These are phyloP conservation scores for Anguilla pacifica DNA, from an alignment of 2,797 vertebrate genomes.

Conservation along the genomic window DNA sequence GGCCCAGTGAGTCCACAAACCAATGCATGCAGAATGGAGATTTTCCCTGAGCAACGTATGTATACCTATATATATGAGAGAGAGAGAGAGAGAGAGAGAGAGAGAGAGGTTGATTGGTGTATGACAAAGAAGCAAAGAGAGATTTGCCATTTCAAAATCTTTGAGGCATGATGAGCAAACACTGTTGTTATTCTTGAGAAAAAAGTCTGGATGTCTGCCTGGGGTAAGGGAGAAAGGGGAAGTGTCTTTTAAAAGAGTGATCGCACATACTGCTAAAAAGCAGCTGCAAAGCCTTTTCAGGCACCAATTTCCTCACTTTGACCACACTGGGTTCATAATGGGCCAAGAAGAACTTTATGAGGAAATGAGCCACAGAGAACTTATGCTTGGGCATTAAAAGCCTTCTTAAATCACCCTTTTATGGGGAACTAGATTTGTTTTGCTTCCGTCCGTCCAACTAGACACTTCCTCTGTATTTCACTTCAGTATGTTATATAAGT, in stretches of 20 bases:
- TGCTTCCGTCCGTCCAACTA: neutral
- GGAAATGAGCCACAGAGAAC: neutral
- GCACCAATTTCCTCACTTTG: neutral
- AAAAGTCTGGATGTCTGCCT: too few relatives aligned
- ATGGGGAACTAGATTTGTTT: neutral
- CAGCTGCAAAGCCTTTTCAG: neutral
- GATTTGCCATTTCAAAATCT: too few relatives aligned
- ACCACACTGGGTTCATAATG: neutral
- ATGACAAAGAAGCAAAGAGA: too few relatives aligned
- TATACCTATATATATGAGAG: neutral
- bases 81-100: neutral
- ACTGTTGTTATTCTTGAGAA: too few relatives aligned
- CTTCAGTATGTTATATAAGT: neutral
- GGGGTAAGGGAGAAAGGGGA: too few relatives aligned
- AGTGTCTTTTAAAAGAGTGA: neutral
- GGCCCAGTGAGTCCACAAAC: constrained; percentile 20
- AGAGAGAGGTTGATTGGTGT: too few relatives aligned
- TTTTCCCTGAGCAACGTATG: neutral
- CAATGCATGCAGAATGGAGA: neutral
- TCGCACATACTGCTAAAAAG: neutral
- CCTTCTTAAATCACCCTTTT: neutral
- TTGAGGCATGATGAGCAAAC: too few relatives aligned
- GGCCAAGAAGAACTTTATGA: neutral
- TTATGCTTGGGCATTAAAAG: neutral
- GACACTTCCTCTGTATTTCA: neutral